These are phyloP conservation scores for Pteromalus puparum DNA, from an alignment of 1,140 invertebrate genomes.

Conservation along the genomic window DNA sequence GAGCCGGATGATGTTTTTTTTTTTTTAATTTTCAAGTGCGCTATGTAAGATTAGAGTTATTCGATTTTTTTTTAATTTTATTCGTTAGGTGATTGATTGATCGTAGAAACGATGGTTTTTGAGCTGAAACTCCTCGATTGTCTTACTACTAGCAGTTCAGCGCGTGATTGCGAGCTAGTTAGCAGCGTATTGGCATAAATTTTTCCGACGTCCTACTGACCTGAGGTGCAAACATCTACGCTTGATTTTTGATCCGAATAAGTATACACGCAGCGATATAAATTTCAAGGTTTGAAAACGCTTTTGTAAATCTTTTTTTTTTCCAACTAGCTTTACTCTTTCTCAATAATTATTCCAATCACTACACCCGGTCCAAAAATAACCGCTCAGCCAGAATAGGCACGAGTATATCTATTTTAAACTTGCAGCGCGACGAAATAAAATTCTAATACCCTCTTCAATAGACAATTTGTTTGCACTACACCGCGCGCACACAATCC, in stretches of 20 bases:
- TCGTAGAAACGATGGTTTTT: not conserved
- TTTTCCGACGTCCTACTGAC: conserved; percentile 25
- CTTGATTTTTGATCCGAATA: not conserved
- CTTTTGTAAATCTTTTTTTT: no score
- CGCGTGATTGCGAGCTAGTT: not conserved
- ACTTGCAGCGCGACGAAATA: no score
- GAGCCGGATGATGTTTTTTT: not conserved
- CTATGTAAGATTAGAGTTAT: no score
- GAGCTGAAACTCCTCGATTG: not conserved
- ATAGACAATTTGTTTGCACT: not conserved
- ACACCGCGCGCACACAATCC: not conserved
- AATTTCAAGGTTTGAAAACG: no score
- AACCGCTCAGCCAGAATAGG: no score
- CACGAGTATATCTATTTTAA: no score
- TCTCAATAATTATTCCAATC: not conserved
- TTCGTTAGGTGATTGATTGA: not conserved
- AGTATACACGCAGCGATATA: not conserved
- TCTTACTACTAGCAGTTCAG: not conserved
- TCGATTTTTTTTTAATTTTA: no score
- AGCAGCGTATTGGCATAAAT: conserved; percentile 3
- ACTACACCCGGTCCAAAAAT: no score
- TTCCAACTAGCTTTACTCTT: no score
- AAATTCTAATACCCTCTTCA: no score
- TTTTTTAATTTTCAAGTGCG: not conserved
- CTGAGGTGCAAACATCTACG: not conserved